Evolutionary conservation across 2,797 vertebrate species (phyloP).

Genomic region (Nyctalus aviator): DNA sequence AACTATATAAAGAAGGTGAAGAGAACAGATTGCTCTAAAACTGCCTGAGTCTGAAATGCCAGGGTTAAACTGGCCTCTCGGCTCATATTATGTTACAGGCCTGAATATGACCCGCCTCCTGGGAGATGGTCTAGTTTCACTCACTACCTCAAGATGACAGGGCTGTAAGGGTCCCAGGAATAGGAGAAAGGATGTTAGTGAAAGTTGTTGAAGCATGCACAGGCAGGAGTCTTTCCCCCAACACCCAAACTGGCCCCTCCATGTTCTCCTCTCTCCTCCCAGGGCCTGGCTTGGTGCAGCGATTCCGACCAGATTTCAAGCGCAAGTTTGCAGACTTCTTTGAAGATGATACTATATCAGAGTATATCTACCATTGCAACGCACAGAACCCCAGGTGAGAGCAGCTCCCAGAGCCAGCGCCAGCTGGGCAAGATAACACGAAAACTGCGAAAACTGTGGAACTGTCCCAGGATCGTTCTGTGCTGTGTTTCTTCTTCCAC

Average conservation of each 20-base stretch:
- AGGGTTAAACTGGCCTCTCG: neutral
- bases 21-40: constrained; percentile 25
- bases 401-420: fast-evolving
- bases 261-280: neutral
- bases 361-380: constrained; percentile 97
- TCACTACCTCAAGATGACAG: constrained; percentile 46
- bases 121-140: constrained; percentile 56
- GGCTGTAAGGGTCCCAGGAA: neutral
- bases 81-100: neutral
- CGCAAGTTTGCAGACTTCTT: constrained; percentile 94
- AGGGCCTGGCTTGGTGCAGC: constrained; percentile 93
- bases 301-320: constrained; percentile 95
- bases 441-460: neutral
- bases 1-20: constrained; percentile 23
- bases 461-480: neutral
- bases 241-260: neutral
- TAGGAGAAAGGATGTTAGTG: constrained; percentile 1
- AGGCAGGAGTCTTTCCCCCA: neutral
- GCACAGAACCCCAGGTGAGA: constrained; percentile 94
- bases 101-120: constrained; percentile 42
- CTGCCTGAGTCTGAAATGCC: neutral
- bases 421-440: fast-evolving
- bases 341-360: constrained; percentile 94
- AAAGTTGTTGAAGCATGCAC: neutral
- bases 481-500: neutral